Percentiles rank a stretch among this genome's conserved stretches.
Evolutionary conservation across 2,797 vertebrate genomes (phyloP).

Genomic region (Kryptopterus vitreolus): DNA sequence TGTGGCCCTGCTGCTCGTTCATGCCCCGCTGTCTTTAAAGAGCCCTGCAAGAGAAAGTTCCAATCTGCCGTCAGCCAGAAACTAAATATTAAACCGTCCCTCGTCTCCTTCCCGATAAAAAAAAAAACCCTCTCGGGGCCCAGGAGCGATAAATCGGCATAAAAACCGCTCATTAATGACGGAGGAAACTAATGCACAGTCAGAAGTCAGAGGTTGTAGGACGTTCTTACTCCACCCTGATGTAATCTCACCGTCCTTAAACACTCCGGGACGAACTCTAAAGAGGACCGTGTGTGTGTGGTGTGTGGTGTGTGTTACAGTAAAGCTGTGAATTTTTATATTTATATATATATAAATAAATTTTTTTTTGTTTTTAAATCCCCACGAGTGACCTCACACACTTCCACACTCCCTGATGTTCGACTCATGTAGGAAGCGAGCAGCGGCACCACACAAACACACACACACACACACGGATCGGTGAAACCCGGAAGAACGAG

Average conservation of each 20-base stretch:
- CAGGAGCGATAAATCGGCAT: neutral
- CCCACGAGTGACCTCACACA: too few relatives aligned
- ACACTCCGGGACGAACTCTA: too few relatives aligned
- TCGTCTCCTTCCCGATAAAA: too few relatives aligned
- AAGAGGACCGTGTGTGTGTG: too few relatives aligned
- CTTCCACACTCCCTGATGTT: too few relatives aligned
- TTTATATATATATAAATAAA: too few relatives aligned
- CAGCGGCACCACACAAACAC: neutral
- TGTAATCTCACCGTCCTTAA: neutral
- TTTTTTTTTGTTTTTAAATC: too few relatives aligned
- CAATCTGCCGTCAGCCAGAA: conserved; percentile 62
- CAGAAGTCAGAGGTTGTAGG: neutral
- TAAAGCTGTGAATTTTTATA: too few relatives aligned
- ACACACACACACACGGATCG: neutral
- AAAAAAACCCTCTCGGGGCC: neutral
- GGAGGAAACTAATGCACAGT: neutral
- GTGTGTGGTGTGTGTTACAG: neutral
- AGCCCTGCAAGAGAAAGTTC: conserved; percentile 79
- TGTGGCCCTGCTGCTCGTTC: conserved; percentile 87
- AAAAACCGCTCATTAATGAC: neutral
- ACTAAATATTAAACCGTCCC: neutral
- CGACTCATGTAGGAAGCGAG: too few relatives aligned
- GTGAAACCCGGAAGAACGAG: too few relatives aligned
- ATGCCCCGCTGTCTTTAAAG: conserved; percentile 83
- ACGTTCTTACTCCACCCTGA: neutral